Conservation (phyloP, 2,888 invertebrate species). For the Chydorus sphaericus region DNA sequence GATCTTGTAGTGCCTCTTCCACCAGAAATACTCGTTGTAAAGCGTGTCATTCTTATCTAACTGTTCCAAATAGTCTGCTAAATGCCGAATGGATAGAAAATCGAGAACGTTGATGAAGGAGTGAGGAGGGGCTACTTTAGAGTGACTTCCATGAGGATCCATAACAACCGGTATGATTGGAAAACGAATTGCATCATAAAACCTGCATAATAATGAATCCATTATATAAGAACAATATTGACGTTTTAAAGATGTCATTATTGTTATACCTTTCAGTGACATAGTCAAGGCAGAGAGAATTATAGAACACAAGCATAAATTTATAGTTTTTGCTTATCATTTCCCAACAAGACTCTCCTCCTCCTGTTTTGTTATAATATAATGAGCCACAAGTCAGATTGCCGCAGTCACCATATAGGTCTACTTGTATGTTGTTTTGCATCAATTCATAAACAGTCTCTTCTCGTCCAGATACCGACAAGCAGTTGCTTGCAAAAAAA, state of each 20-base stretch:
- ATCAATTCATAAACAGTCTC: conserved; percentile 16
- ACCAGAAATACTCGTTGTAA: conserved; percentile 12
- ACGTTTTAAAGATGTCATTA: no score
- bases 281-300: conserved; percentile 11
- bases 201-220: no score
- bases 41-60: not conserved
- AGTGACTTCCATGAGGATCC: no score
- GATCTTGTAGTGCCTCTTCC: conserved; percentile 7
- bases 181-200: no score
- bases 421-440: conserved; percentile 16
- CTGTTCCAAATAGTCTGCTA: conserved; percentile 1
- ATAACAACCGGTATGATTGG: conserved; percentile 8
- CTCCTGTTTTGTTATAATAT: not conserved
- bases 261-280: conserved; percentile 11
- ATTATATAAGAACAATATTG: no score
- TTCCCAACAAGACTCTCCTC: not conserved
- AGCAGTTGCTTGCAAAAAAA: conserved; percentile 19
- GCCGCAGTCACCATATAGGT: conserved; percentile 17
- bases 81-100: conserved; percentile 1
- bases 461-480: conserved; percentile 16
- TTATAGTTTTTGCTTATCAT: conserved; percentile 10
- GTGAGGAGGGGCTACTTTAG: conserved; percentile 9
- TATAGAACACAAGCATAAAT: conserved; percentile 14
- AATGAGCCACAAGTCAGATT: conserved; percentile 7
- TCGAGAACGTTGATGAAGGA: conserved; percentile 12